phyloP scores from a whole-genome alignment of 2,888 invertebrate genomes.

The Spodoptera picta region DNA sequence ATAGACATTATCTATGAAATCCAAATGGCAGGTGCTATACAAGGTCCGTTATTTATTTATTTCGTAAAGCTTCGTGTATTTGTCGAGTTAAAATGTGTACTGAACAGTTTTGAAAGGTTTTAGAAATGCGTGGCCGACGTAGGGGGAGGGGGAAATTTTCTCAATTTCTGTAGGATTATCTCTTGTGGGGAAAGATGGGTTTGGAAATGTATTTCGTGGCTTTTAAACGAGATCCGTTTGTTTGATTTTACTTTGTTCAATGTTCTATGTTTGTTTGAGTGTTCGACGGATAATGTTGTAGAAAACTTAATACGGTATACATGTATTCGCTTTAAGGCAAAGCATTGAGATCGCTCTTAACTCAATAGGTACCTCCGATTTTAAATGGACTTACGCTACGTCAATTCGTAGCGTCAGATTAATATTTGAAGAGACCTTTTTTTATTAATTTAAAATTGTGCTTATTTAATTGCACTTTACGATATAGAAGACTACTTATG shows the following conservation, averaged over 20 bases:
- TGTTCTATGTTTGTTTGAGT: not conserved
- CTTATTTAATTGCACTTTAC: no score
- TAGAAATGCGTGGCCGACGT: slow-evolving; percentile 5
- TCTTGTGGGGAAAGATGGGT: slow-evolving; percentile 2
- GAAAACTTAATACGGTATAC: no score
- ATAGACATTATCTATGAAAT: slow-evolving; percentile 22
- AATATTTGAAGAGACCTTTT: no score
- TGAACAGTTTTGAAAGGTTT: slow-evolving; percentile 23
- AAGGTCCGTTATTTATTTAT: slow-evolving; percentile 25
- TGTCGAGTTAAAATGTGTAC: slow-evolving; percentile 11
- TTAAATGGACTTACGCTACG: no score
- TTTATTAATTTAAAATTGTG: no score
- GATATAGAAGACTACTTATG: no score
- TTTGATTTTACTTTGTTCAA: not conserved
- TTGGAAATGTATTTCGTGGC: not conserved
- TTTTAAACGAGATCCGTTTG: not conserved
- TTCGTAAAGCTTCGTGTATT: slow-evolving; percentile 27
- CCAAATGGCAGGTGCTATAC: slow-evolving; percentile 23
- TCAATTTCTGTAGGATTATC: slow-evolving; percentile 8
- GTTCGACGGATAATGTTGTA: no score
- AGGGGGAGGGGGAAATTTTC: slow-evolving; percentile 7
- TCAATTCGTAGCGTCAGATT: no score
- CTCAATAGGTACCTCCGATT: no score
- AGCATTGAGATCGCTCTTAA: no score
- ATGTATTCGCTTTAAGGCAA: no score